Evolutionary conservation across 2,888 invertebrate genomes (phyloP).

Genomic region (Troides helena): DNA sequence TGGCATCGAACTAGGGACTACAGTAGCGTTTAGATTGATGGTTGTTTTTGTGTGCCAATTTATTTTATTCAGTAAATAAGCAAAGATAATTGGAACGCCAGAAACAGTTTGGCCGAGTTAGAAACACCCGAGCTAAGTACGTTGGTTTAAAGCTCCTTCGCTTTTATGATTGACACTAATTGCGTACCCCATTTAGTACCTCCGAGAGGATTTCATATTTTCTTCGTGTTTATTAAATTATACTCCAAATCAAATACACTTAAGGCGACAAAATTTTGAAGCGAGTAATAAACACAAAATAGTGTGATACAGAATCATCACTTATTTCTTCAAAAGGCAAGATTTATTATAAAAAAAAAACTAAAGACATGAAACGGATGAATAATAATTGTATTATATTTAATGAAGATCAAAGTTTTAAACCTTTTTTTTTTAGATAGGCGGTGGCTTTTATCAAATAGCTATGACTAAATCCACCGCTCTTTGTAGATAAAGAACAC

Average conservation of each 20-base stretch:
- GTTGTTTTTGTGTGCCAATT: neutral
- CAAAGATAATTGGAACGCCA: neutral
- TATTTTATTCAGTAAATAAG: neutral
- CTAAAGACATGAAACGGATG: too few relatives aligned
- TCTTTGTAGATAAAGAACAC: too few relatives aligned
- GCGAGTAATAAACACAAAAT: neutral
- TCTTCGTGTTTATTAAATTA: neutral
- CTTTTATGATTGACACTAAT: constrained; percentile 26
- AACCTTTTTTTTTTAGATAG: too few relatives aligned
- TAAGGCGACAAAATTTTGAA: neutral
- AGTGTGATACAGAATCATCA: too few relatives aligned
- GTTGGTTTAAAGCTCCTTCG: constrained; percentile 1
- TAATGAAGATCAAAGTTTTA: too few relatives aligned
- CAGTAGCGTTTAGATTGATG: neutral
- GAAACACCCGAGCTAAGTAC: neutral
- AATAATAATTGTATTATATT: too few relatives aligned
- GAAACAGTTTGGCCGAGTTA: constrained; percentile 9
- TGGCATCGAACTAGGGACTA: neutral
- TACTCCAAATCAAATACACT: neutral
- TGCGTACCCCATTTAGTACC: constrained; percentile 14
- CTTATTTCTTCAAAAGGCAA: too few relatives aligned
- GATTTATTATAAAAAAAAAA: too few relatives aligned
- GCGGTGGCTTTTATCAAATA: too few relatives aligned
- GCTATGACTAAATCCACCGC: too few relatives aligned
- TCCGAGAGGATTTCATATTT: constrained; percentile 13